Evolutionary conservation across 2,888 invertebrate species (phyloP).

Genomic region (Macaria notata): DNA sequence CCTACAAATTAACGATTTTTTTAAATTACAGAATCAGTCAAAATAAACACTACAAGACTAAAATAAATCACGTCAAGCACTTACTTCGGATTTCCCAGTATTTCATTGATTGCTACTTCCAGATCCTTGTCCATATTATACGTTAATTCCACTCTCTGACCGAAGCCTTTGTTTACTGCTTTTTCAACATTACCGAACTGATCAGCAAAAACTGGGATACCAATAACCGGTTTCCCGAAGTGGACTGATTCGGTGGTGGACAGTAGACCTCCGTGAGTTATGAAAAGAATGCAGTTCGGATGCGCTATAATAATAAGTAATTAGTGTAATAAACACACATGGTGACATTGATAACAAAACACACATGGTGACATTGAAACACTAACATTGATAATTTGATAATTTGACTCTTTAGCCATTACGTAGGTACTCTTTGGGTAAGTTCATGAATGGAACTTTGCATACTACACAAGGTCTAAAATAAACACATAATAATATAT

Average conservation of each 20-base stretch:
- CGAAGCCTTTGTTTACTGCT: slow-evolving; percentile 37
- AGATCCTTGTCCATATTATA: slow-evolving; percentile 35
- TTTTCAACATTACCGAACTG: slow-evolving; percentile 39
- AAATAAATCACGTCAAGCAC: slow-evolving; percentile 2
- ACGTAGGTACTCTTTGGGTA: no score
- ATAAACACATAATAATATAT: no score
- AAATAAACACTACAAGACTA: no score
- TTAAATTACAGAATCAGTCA: no score
- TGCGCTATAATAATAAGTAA: slow-evolving; percentile 39
- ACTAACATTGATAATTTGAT: no score
- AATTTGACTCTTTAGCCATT: no score
- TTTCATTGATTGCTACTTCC: slow-evolving; percentile 34
- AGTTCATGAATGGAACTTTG: no score
- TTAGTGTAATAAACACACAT: no score
- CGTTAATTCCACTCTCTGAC: slow-evolving; percentile 32
- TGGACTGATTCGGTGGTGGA: slow-evolving; percentile 43
- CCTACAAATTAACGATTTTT: no score
- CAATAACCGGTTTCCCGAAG: slow-evolving; percentile 44
- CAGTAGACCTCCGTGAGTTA: slow-evolving; percentile 45
- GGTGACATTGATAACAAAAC: no score
- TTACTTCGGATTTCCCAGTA: slow-evolving; percentile 38
- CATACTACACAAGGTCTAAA: no score
- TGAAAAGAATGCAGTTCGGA: slow-evolving; percentile 43
- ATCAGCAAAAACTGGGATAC: slow-evolving; percentile 44
- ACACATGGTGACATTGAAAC: no score